Evolutionary conservation across 1,140 invertebrate genomes (phyloP).

Genomic region (Frieseomelitta varia): DNA sequence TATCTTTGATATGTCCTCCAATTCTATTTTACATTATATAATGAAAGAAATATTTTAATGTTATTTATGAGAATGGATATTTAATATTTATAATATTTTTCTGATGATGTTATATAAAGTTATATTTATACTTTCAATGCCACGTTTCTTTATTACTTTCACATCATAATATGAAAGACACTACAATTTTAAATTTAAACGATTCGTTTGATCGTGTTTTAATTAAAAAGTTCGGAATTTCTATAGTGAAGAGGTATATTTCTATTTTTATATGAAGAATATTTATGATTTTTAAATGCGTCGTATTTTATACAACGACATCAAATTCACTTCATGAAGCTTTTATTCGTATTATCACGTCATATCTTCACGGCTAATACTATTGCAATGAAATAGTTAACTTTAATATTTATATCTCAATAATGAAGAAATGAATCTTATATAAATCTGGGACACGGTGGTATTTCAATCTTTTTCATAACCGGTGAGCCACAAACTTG

Average conservation of each 20-base stretch:
- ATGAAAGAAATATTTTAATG: slow-evolving; percentile 48
- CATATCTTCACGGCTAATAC: background rate
- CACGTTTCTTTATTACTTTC: background rate
- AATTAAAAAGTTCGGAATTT: background rate
- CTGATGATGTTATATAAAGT: slow-evolving; percentile 73
- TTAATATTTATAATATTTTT: slow-evolving; percentile 76
- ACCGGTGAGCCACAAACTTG: slow-evolving; percentile 32
- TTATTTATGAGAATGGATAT: slow-evolving; percentile 65
- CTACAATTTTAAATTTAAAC: background rate
- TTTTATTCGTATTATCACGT: background rate
- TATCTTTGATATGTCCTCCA: slow-evolving; percentile 46
- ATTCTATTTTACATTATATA: slow-evolving; percentile 53
- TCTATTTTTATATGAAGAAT: background rate
- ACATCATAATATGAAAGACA: background rate
- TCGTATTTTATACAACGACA: too few species aligned
- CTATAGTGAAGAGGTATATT: background rate
- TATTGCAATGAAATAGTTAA: background rate
- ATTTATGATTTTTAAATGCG: too few species aligned
- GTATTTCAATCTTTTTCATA: slow-evolving; percentile 55
- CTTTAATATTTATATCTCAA: too few species aligned
- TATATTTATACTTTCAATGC: slow-evolving; percentile 76
- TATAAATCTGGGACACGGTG: slow-evolving; percentile 42
- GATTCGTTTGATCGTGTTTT: background rate
- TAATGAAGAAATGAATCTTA: background rate
- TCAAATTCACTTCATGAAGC: too few species aligned